Conservation (phyloP, 2,888 invertebrate genomes). For the Tenthredo mesomela region DNA sequence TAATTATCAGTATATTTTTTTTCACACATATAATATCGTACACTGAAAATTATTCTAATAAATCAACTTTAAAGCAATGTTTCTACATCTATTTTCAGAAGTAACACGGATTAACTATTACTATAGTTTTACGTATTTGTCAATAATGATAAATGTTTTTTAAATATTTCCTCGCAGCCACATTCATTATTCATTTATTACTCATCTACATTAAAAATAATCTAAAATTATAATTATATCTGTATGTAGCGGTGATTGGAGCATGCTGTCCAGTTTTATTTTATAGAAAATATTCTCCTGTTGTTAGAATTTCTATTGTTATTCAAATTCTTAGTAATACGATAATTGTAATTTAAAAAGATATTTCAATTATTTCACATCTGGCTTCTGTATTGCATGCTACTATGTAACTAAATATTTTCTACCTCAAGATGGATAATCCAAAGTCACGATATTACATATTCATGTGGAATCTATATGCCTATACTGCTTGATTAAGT, state of each 20-base stretch:
- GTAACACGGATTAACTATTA: background rate
- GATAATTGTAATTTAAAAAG: background rate
- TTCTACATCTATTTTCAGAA: slow-evolving; percentile 16
- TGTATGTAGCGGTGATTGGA: slow-evolving; percentile 15
- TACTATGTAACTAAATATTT: slow-evolving; percentile 17
- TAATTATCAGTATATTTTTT: background rate
- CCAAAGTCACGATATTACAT: slow-evolving; percentile 6
- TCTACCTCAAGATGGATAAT: background rate
- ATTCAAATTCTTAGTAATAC: background rate
- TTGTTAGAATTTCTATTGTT: slow-evolving; percentile 17
- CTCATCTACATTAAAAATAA: background rate
- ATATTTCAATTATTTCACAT: slow-evolving; percentile 4
- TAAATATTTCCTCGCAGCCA: background rate
- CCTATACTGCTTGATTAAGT: slow-evolving; percentile 38
- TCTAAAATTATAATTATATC: background rate
- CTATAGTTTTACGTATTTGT: background rate
- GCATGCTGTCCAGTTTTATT: slow-evolving; percentile 33
- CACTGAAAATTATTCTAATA: slow-evolving; percentile 10
- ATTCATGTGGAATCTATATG: slow-evolving; percentile 16
- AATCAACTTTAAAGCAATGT: background rate
- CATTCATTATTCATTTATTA: slow-evolving; percentile 38
- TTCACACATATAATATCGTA: background rate
- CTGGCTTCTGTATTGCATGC: slow-evolving; percentile 38
- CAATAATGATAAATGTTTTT: background rate
- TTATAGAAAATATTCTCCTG: slow-evolving; percentile 8